Percentiles rank a stretch among this genome's conserved stretches.
Evolutionary conservation across 2,888 invertebrate species (phyloP).

Genomic region (Xanthia icteritia): DNA sequence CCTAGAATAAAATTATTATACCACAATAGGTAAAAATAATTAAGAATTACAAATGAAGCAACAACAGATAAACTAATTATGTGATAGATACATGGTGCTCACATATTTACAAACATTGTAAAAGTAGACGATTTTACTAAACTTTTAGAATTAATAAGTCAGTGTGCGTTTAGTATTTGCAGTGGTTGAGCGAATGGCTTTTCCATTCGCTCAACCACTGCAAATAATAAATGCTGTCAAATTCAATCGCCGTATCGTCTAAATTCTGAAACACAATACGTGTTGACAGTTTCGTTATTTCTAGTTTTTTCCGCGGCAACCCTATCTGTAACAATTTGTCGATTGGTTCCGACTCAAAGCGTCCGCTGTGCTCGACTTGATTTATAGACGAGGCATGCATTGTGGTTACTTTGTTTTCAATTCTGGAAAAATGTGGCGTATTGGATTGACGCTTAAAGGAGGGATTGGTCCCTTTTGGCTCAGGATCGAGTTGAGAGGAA

Average conservation of each 20-base stretch:
- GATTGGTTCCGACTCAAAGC: conserved; percentile 53
- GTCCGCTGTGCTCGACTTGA: conserved; percentile 53
- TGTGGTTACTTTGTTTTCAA: conserved; percentile 14
- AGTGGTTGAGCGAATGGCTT: no score
- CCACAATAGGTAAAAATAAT: no score
- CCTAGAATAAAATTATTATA: no score
- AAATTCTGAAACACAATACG: neutral
- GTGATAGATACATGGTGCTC: no score
- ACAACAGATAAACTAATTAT: no score
- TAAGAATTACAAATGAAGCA: no score
- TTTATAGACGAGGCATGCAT: conserved; percentile 43
- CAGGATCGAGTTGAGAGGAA: neutral
- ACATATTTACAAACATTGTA: no score
- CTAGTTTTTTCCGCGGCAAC: conserved; percentile 13
- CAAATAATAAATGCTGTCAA: neutral
- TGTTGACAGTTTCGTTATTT: conserved; percentile 17
- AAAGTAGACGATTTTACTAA: no score
- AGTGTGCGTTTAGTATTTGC: no score
- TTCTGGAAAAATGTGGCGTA: conserved; percentile 7
- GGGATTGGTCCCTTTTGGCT: neutral
- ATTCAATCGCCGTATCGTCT: neutral
- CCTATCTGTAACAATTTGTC: conserved; percentile 59
- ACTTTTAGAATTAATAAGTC: no score
- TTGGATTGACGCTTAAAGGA: neutral
- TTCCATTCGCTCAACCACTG: no score